Evolutionary conservation across 2,113 vertebrate genomes (phyloP), one percentile per base, ranked within the genome.

Genomic region (Corydoras sp.): DNA sequence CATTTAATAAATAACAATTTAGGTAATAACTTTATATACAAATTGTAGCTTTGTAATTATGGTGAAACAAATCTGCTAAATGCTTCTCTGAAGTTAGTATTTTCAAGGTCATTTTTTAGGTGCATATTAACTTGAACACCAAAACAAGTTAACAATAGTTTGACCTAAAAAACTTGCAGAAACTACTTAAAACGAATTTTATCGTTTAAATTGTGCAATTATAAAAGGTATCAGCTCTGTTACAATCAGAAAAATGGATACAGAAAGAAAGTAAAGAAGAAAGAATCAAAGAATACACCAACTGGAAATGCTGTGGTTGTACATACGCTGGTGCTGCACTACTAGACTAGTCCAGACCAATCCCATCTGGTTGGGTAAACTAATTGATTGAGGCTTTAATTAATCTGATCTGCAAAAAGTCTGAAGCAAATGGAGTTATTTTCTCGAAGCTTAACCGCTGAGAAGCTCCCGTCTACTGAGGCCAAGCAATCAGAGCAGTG

Each of bases 401-500:
- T 31, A 13, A 32, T 32, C 24, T 29, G 55, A 3, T 62, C 56
- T 71, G 5, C 30, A 60, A 71, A 54, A 48, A 2, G 50, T 15
- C 12, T 18, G n/a, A 15, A 56, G 13, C 13, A 56, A 43, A 43
- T 43, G 35, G 35, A 43, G 35, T 43, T 53, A 60, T 15, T 56
- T 73, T 65, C 60, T 13, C 58, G 32, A 24, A 13, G 43, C 58
- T 35, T 49, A 58, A 49, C 70, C 24, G 35, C 30, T 58, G 58
- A 62, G 68, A n/a, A 18, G 59, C 29, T 35, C 24, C 58, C 29
- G n/a, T 56, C 58, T 62, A 61, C 43, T 73, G 71, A 14, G 32
- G 32, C 55, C 67, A 65, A 73, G 67, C 62, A 77, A 68, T 65
- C 69, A 65, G 75, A 68, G 15, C 58, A 62, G 55, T 32, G 66